Base-by-base conservation (phyloP, 2,797 vertebrate genomes). In the Malacoraja senta region DNA sequence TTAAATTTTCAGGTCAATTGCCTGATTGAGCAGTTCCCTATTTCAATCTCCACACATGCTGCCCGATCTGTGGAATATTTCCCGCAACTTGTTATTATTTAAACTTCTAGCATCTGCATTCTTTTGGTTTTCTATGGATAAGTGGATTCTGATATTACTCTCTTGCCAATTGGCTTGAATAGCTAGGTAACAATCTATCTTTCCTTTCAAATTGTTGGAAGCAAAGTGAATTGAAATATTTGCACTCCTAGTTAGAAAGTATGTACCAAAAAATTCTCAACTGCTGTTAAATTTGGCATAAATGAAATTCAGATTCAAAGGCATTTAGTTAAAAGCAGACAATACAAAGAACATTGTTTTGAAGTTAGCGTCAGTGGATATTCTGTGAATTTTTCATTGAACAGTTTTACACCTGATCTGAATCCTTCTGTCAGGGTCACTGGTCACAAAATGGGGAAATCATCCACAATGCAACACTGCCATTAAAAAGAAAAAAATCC, bases 401-500 rank as follows among this genome's bases (percentile, higher is more conserved):
- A 44, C 71, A 91, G 72, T 74, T 71, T 53, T 92, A 2, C 68
- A 58, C 35, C 90, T 91, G 21, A 24, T 38, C 90, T 76, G 35
- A 58, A 58, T 74, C 68, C 4, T 76, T 76, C 58, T 92, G 90
- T 74, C 71, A 29, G 3, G 19, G 71, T 92, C 71, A 92, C 90
- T 74, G 32, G 65, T 21, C 19, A 65, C 65, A 92, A 76, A 74
- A 68, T 74, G 71, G 61, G 63, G 19, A 92, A 53, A 76, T 92
- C 21, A 13, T 76, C 72, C 90, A 92, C 15, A 58, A 44, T 24
- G 35, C 71, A 92, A 71, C 90, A 92, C 90, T 76, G 90, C 90
- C 61, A 91, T 53, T 53, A 2, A 29, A 17, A 35, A 35, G 2
- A 38, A 53, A 44, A 17, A 72, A 29, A 76, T 24, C 13, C 12